Percentiles rank a stretch among this genome's conserved stretches.
These are phyloP conservation scores for Neotoma lepida DNA, from an alignment of 2,113 vertebrate genomes.

Conservation along the genomic window DNA sequence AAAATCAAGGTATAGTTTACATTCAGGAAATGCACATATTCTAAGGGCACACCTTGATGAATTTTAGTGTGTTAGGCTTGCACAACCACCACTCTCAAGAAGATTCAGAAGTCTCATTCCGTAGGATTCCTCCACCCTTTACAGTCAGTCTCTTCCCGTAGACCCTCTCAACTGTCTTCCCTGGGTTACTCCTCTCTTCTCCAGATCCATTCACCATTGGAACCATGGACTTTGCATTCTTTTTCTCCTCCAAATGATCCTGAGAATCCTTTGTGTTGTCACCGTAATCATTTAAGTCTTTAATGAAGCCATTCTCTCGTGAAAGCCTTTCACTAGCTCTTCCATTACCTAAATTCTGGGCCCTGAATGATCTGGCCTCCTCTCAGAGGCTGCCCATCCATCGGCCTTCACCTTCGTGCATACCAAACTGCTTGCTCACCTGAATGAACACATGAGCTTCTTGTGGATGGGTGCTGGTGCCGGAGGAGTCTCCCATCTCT, in stretches of 20 bases:
- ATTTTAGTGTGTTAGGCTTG: neutral
- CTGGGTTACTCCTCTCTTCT: neutral
- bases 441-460: neutral
- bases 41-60: neutral
- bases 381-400: neutral
- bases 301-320: neutral
- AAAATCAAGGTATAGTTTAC: neutral
- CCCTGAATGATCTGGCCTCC: neutral
- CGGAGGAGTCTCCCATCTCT: neutral
- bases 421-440: constrained; percentile 27
- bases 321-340: neutral
- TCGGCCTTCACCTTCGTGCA: neutral
- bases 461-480: neutral
- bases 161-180: neutral
- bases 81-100: neutral
- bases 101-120: neutral
- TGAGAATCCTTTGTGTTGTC: constrained; percentile 12
- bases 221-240: neutral
- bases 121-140: neutral
- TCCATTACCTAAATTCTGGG: constrained; percentile 6
- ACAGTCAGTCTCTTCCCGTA: neutral
- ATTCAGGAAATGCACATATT: neutral
- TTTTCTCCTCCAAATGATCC: neutral
- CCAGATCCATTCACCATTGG: neutral
- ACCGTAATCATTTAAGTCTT: neutral